A percentile compares a stretch with the other conserved stretches of the same genome.
These are phyloP conservation scores for Circaetus gallicus DNA, from an alignment of 2,113 vertebrate genomes.

Conservation along the genomic window DNA sequence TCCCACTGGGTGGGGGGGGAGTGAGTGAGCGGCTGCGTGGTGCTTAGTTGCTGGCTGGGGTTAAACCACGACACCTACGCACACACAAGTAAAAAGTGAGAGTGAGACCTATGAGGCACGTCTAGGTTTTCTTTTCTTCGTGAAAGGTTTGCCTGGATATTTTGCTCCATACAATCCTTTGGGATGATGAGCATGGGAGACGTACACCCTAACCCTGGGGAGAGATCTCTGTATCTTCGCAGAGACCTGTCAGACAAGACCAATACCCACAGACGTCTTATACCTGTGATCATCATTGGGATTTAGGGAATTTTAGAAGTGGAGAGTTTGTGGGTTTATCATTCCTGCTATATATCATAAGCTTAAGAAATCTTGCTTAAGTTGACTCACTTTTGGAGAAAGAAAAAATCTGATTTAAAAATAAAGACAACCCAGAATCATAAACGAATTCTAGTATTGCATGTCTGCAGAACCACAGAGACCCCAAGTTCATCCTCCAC, in stretches of 20 bases:
- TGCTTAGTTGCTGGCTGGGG: too few relatives aligned
- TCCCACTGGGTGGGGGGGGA: too few relatives aligned
- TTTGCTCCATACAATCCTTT: background rate
- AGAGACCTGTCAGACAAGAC: background rate
- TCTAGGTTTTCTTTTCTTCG: background rate
- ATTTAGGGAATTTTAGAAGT: background rate
- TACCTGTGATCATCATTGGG: rapidly evolving
- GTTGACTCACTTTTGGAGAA: background rate
- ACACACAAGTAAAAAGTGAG: too few relatives aligned
- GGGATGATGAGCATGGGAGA: background rate
- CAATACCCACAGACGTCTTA: background rate
- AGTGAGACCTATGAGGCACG: background rate
- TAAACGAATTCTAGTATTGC: background rate
- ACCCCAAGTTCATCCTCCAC: background rate
- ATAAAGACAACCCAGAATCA: background rate
- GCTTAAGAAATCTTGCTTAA: background rate
- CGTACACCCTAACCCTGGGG: rapidly evolving
- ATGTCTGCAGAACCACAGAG: background rate
- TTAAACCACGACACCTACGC: too few relatives aligned
- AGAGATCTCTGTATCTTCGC: background rate
- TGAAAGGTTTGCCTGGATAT: background rate
- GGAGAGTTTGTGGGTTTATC: background rate
- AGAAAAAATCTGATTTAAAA: background rate
- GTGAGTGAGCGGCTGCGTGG: too few relatives aligned
- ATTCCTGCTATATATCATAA: background rate